phyloP scores from a whole-genome alignment of 2,113 vertebrate genomes.

The Gambusia holbrooki region DNA sequence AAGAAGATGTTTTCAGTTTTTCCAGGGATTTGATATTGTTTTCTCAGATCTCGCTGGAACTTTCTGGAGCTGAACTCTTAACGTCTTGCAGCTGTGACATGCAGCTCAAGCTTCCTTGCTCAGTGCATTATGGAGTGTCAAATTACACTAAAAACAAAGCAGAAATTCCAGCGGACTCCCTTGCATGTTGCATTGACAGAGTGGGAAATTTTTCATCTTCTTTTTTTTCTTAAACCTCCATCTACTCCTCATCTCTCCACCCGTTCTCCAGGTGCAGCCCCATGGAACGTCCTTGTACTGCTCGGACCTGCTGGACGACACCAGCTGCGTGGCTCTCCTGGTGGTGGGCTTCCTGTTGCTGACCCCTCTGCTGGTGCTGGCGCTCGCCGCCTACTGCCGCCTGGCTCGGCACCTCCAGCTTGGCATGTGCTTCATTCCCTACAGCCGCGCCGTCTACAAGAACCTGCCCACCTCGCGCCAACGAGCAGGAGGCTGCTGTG shows the following conservation, averaged over 20 bases:
- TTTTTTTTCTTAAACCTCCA: not conserved
- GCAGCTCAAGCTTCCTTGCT: slow-evolving; percentile 10
- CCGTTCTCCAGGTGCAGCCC: slow-evolving; percentile 79
- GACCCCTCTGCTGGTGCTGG: slow-evolving; percentile 87
- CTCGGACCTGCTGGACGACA: slow-evolving; percentile 83
- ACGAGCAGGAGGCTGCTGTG: slow-evolving; percentile 70
- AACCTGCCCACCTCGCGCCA: slow-evolving; percentile 73
- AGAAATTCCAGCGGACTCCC: not conserved
- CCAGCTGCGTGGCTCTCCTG: slow-evolving; percentile 85
- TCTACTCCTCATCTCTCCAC: not conserved
- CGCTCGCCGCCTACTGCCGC: slow-evolving; percentile 87
- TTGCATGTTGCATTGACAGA: not conserved
- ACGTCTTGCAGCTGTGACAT: slow-evolving; percentile 51
- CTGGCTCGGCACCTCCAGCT: slow-evolving; percentile 88
- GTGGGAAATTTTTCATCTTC: too few species aligned
- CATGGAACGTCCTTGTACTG: slow-evolving; percentile 81
- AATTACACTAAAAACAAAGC: not conserved
- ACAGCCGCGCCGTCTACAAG: slow-evolving; percentile 89
- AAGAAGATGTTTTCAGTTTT: slow-evolving; percentile 24
- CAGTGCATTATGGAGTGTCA: slow-evolving; percentile 14
- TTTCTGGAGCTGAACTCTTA: slow-evolving; percentile 29
- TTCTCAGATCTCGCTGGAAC: slow-evolving; percentile 26
- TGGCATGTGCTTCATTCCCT: slow-evolving; percentile 89
- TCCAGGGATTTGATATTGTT: slow-evolving; percentile 53
- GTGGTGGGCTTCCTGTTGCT: slow-evolving; percentile 88